These are phyloP conservation scores for Gadus macrocephalus DNA, from an alignment of 2,113 vertebrate genomes.

Conservation along the genomic window DNA sequence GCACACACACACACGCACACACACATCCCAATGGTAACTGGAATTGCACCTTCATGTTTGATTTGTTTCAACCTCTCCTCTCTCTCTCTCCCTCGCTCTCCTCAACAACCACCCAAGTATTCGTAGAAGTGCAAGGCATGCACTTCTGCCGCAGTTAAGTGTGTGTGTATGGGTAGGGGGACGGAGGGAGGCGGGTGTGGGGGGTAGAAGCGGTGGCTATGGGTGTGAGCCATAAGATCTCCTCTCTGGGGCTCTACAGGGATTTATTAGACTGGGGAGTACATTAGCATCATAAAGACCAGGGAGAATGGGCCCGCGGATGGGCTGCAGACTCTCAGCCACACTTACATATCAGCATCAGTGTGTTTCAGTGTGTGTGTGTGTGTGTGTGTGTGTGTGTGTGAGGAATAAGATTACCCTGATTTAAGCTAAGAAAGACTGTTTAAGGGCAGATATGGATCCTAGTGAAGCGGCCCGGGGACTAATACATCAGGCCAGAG, in stretches of 20 bases:
- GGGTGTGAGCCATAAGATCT: constrained; percentile 72
- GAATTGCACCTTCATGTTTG: constrained; percentile 64
- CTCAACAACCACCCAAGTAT: constrained; percentile 63
- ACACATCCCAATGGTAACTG: constrained; percentile 13
- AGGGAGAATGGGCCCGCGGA: constrained; percentile 63
- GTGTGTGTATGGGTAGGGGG: constrained; percentile 14
- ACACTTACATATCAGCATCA: constrained; percentile 55
- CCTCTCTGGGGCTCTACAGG: constrained; percentile 70
- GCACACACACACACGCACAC: neutral
- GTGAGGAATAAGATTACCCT: constrained; percentile 65
- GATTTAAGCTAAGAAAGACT: constrained; percentile 67
- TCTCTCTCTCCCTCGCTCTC: constrained; percentile 20
- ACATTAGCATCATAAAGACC: constrained; percentile 81
- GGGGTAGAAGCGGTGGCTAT: constrained; percentile 47
- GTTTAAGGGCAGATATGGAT: constrained; percentile 70
- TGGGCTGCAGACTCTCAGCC: constrained; percentile 58
- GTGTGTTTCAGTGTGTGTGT: constrained; percentile 26
- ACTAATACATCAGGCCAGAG: constrained; percentile 56
- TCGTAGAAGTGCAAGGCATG: constrained; percentile 66
- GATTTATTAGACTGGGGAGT: constrained; percentile 79
- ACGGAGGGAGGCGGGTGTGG: constrained; percentile 20
- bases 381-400: constrained; percentile 21
- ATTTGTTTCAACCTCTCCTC: constrained; percentile 58
- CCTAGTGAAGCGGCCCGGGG: constrained; percentile 43
- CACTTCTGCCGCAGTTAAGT: constrained; percentile 50